Conservation (phyloP, 2,888 invertebrate species). For the Prosapia bicincta region DNA sequence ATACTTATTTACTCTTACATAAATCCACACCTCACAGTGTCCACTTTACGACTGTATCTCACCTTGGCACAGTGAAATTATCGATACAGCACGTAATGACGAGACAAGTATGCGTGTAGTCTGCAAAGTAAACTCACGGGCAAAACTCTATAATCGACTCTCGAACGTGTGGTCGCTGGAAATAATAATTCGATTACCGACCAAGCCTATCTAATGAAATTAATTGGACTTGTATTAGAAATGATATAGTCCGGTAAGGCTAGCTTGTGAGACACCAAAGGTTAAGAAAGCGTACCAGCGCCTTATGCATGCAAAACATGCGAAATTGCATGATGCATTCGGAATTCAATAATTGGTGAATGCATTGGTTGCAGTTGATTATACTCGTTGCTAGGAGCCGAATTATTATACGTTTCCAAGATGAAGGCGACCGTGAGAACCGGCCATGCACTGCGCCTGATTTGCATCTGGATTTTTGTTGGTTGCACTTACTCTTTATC, state of each 20-base stretch:
- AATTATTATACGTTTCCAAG: not conserved
- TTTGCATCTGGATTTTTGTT: too few relatives aligned
- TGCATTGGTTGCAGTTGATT: not conserved
- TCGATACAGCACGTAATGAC: not conserved
- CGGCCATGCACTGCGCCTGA: not conserved
- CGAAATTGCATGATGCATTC: slow-evolving; percentile 2
- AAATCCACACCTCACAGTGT: too few relatives aligned
- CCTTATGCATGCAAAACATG: slow-evolving; percentile 2
- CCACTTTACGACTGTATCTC: too few relatives aligned
- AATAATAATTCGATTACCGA: not conserved
- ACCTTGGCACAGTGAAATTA: not conserved
- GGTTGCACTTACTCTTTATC: too few relatives aligned
- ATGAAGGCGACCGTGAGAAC: not conserved
- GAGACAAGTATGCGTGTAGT: not conserved
- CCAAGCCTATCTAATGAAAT: not conserved
- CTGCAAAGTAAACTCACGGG: not conserved
- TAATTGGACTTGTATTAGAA: not conserved
- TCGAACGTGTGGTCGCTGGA: not conserved
- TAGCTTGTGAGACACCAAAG: not conserved
- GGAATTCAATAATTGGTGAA: not conserved
- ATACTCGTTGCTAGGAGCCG: not conserved
- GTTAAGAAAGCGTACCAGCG: not conserved
- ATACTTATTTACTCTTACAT: too few relatives aligned
- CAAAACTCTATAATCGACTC: not conserved
- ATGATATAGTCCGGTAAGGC: not conserved